A percentile compares a stretch with the other conserved stretches of the same genome.
These are phyloP conservation scores for Oryzias dopingdopingensis DNA, from an alignment of 2,797 vertebrate genomes.

Conservation along the genomic window DNA sequence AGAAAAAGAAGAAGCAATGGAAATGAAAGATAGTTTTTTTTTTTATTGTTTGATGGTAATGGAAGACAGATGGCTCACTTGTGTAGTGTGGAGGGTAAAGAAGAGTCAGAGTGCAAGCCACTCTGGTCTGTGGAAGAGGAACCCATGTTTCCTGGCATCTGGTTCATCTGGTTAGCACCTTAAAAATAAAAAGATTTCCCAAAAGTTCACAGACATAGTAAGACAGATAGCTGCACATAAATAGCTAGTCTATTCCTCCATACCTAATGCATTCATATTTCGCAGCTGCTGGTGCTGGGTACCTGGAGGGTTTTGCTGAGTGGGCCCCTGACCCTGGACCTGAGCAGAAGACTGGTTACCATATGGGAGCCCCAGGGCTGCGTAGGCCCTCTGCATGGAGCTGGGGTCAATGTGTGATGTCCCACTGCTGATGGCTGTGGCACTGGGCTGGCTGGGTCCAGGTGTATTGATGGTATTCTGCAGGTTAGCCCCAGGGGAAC, in stretches of 20 bases:
- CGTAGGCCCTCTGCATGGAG: constrained; percentile 98
- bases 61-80: constrained; percentile 74
- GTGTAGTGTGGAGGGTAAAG: constrained; percentile 87
- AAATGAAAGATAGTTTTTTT: too few relatives aligned
- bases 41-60: too few relatives aligned
- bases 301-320: constrained; percentile 76
- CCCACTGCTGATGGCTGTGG: constrained; percentile 84
- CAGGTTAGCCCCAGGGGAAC: constrained; percentile 85
- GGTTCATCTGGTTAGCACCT: constrained; percentile 91
- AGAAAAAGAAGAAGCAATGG: neutral
- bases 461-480: constrained; percentile 86
- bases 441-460: constrained; percentile 84
- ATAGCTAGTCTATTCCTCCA: neutral
- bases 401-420: constrained; percentile 95
- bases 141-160: constrained; percentile 86
- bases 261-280: constrained; percentile 88
- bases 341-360: constrained; percentile 89
- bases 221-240: neutral
- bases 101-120: constrained; percentile 88
- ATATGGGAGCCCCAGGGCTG: constrained; percentile 94
- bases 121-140: constrained; percentile 83
- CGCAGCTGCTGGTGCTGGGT: constrained; percentile 86
- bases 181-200: constrained; percentile 34
- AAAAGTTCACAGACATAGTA: constrained; percentile 8
- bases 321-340: constrained; percentile 73